A percentile compares a stretch with the other conserved stretches of the same genome.
Evolutionary conservation across 2,888 invertebrate species (phyloP).

Genomic region (Synanthedon vespiformis): DNA sequence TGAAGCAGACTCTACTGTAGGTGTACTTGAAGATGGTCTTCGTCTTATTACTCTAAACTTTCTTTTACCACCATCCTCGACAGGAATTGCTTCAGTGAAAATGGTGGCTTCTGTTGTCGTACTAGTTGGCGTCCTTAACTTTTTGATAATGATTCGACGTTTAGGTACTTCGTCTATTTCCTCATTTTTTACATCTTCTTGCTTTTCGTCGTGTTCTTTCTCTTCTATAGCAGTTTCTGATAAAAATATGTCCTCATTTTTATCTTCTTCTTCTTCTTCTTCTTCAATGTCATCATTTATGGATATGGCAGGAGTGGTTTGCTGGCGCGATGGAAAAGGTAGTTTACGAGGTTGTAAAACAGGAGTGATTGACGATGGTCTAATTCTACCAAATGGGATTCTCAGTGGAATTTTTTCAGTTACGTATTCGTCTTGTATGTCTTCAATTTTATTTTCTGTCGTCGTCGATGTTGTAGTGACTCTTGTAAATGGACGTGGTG

Average conservation of each 20-base stretch:
- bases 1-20: slow-evolving; percentile 13
- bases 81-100: slow-evolving; percentile 31
- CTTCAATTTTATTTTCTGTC: slow-evolving; percentile 14
- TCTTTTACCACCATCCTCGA: slow-evolving; percentile 41
- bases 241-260: slow-evolving; percentile 49
- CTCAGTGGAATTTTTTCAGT: slow-evolving; percentile 30
- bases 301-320: slow-evolving; percentile 31
- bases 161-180: slow-evolving; percentile 21
- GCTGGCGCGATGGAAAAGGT: slow-evolving; percentile 33
- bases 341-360: slow-evolving; percentile 34
- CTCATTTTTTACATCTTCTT: slow-evolving; percentile 9
- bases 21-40: slow-evolving; percentile 34
- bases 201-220: slow-evolving; percentile 46
- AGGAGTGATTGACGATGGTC: slow-evolving; percentile 22
- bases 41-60: slow-evolving; percentile 49
- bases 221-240: slow-evolving; percentile 65
- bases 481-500: slow-evolving; percentile 54
- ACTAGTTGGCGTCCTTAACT: slow-evolving; percentile 24
- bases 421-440: slow-evolving; percentile 13
- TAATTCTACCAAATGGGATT: slow-evolving; percentile 36
- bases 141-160: slow-evolving; percentile 35
- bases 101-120: slow-evolving; percentile 20
- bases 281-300: slow-evolving; percentile 28
- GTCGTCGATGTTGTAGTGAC: slow-evolving; percentile 15
- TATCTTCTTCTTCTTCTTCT: slow-evolving; percentile 43